phyloP scores from a whole-genome alignment of 1,140 invertebrate genomes.

The Apis mellifera region Amel_HAv3.1 CM009931.2:21828001-21828500 shows the following conservation, averaged over 20 bases:
- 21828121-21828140: background rate
- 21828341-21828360: background rate
- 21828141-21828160: background rate
- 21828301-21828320: background rate
- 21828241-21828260: constrained; percentile 3
- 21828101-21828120: background rate
- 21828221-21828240: constrained; percentile 11
- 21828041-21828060: constrained; percentile 1
- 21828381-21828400: constrained; percentile 12
- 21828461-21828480: constrained; percentile 31
- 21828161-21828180: constrained; percentile 2
- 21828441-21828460: constrained; percentile 38
- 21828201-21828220: background rate
- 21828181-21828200: background rate
- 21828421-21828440: constrained; percentile 11
- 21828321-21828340: background rate
- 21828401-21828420: constrained; percentile 23
- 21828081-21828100: background rate
- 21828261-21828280: background rate
- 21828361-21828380: background rate
- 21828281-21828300: background rate
- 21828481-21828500: constrained; percentile 38
- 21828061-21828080: background rate
- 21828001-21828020: background rate
- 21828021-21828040: constrained; percentile 1